Base-by-base conservation (phyloP, 2,888 invertebrate species). In the Papilio demoleus region DNA sequence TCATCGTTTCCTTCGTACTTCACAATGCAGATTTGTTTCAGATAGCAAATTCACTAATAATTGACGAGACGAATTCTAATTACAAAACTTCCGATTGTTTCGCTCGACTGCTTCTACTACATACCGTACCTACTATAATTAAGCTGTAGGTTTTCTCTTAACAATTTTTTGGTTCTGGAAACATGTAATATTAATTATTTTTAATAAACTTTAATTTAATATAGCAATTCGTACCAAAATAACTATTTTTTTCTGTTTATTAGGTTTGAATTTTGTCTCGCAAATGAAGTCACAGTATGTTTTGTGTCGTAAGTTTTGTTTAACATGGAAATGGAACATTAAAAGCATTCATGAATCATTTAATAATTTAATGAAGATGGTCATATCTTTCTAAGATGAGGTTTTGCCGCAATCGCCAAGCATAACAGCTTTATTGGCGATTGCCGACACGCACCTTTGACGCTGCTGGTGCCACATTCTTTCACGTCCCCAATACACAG, bases 1-100 rank as follows among this genome's bases (percentile, higher is more conserved):
- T 76, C 77, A 76, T 77, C 76, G 73, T 72, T 74, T 76, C 74
- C 74, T 73, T 74, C 73, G 72, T 75, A 77, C 76, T 74, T 75
- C 73, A 77, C 70, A 71, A 67, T 72, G 74, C 68, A 72, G 71
- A 70, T 73, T 70, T 68, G 68, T 73, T 71, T 70, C 68, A 42
- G 50, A 64, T 65, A 59, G 68, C 17, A 60, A 68, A 68, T 68
- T 68, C 64, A 60, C 68, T 65, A 65, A 65, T 68, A 68, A 68
- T 64, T 64, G 40, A 40, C 63, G 50, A 65, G 47, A 68, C 60
- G 31, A 59, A 61, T 61, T 53, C 67, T 67, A 61, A 67, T 61
- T 61, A 63, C 34, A 34, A 31, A 56, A 56, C 27, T 56, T 56
- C 53, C 53, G 53, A 31, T 56, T 56, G 53, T 31, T 56, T 31